phyloP scores from a whole-genome alignment of 2,113 vertebrate genomes.

The Natator depressus region DNA sequence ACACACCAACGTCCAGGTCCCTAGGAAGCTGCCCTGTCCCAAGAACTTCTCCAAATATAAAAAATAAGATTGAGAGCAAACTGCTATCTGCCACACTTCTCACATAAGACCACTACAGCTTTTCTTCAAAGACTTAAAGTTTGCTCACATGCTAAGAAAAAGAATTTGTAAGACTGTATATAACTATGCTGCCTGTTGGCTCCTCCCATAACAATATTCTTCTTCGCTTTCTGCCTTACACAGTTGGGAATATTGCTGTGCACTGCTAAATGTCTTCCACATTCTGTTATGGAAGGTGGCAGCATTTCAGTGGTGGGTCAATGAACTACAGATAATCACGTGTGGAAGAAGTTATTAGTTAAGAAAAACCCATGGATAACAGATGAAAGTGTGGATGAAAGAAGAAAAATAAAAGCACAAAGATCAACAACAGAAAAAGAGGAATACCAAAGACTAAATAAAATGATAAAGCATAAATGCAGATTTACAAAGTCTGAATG shows the following conservation, averaged over 20 bases:
- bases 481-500: not conserved
- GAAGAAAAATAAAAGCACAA: not conserved
- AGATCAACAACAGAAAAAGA: not conserved
- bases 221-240: not conserved
- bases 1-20: not conserved
- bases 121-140: not conserved
- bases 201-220: not conserved
- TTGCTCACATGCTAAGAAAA: not conserved
- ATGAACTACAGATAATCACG: not conserved
- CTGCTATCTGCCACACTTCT: not conserved
- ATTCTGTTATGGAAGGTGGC: not conserved
- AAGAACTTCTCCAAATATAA: not conserved
- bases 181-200: not conserved
- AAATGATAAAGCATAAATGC: not conserved
- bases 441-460: not conserved
- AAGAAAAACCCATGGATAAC: not conserved
- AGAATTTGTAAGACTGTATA: not conserved
- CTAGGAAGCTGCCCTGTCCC: not conserved
- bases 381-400: not conserved
- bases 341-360: not conserved
- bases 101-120: not conserved
- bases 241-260: not conserved
- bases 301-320: not conserved
- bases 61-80: not conserved
- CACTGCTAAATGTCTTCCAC: not conserved